These are phyloP conservation scores for Sus cebifrons DNA, from an alignment of 2,797 vertebrate species.

Conservation along the genomic window DNA sequence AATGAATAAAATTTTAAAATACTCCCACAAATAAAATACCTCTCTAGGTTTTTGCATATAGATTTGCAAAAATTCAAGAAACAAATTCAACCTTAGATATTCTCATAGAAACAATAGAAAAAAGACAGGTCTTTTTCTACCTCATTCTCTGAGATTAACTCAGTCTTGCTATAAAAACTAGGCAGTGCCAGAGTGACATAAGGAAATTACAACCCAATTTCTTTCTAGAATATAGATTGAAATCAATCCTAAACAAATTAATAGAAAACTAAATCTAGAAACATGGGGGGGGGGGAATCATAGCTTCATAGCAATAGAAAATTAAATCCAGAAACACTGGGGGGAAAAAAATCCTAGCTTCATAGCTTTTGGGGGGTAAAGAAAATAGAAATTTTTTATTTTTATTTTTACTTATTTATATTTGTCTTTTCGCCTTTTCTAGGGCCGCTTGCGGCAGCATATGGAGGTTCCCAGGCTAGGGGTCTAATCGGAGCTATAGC, in stretches of 20 bases:
- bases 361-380: background rate
- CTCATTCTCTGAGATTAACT: background rate
- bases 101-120: conserved; percentile 29
- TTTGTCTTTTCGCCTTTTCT: too few species aligned
- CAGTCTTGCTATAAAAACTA: background rate
- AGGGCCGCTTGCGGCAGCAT: too few species aligned
- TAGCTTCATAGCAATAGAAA: too few species aligned
- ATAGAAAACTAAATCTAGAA: background rate
- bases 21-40: background rate
- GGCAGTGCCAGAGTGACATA: background rate
- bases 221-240: background rate
- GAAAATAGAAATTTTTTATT: background rate
- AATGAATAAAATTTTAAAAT: background rate
- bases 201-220: background rate
- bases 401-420: too few species aligned
- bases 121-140: background rate
- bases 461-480: too few species aligned
- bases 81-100: background rate
- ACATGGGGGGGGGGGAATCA: background rate
- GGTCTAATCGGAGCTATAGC: too few species aligned
- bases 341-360: too few species aligned
- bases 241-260: background rate
- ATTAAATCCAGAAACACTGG: too few species aligned
- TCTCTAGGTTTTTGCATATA: background rate
- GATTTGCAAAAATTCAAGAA: background rate